These are phyloP conservation scores for Troides helena DNA, from an alignment of 2,888 invertebrate species.

Conservation along the genomic window DNA sequence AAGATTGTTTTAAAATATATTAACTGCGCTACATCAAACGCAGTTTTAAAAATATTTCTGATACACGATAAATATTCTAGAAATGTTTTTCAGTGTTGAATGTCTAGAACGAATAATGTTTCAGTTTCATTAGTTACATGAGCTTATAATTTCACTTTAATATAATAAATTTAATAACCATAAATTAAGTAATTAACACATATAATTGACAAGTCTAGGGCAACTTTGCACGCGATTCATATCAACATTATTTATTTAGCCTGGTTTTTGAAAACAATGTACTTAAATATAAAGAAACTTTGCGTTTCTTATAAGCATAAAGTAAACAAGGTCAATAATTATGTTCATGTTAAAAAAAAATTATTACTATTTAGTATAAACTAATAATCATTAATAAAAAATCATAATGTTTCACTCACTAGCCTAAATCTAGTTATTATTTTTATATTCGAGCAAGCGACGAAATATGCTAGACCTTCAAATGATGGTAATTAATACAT, in stretches of 20 bases:
- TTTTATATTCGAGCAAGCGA: no score
- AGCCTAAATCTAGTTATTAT: no score
- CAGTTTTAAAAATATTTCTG: no score
- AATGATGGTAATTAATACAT: no score
- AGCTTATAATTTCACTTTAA: neutral
- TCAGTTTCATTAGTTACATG: neutral
- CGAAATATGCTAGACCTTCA: no score
- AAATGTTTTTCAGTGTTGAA: no score
- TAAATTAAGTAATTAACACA: slow-evolving; percentile 16
- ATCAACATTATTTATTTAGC: neutral
- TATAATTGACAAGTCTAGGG: neutral
- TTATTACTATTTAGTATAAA: neutral
- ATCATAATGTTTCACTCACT: no score
- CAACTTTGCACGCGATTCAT: slow-evolving; percentile 5
- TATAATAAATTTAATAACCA: slow-evolving; percentile 1
- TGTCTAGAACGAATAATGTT: neutral
- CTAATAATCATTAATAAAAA: neutral
- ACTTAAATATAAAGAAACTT: neutral
- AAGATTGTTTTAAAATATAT: no score
- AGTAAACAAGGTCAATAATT: neutral
- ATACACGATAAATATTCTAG: no score
- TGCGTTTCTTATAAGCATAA: neutral
- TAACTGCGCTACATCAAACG: no score
- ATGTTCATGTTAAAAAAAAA: neutral
- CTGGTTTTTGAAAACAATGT: neutral